Evolutionary conservation across 2,797 vertebrate species (phyloP).

Genomic region (Erpetoichthys calabaricus): DNA sequence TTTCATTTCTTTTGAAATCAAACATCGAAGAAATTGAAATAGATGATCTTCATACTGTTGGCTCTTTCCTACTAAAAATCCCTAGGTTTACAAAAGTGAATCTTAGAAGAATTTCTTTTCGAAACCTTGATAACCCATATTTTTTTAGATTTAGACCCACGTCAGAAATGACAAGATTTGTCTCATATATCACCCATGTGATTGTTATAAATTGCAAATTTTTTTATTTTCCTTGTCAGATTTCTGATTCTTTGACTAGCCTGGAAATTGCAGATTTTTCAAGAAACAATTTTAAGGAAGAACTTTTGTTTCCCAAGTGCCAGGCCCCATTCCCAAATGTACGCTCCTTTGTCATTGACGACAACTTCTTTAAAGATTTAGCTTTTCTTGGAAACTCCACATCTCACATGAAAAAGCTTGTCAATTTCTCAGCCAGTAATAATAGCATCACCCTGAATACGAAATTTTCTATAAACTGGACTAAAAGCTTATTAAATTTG

Average conservation of each 20-base stretch:
- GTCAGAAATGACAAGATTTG: neutral
- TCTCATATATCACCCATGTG: neutral
- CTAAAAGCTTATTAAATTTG: constrained; percentile 1
- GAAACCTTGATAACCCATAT: constrained; percentile 6
- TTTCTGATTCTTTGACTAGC: neutral
- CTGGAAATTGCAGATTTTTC: neutral
- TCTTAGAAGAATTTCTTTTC: constrained; percentile 4
- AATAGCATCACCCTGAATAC: neutral
- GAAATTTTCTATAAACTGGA: neutral
- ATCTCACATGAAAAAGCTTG: constrained; percentile 5
- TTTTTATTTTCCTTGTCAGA: constrained; percentile 6
- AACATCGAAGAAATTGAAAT: constrained; percentile 6
- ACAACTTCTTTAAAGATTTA: constrained; percentile 7
- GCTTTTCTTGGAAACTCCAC: neutral
- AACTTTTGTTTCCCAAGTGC: constrained; percentile 7
- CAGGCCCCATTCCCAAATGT: constrained; percentile 6
- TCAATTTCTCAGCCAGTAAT: neutral
- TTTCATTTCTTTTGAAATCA: neutral
- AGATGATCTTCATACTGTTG: constrained; percentile 2
- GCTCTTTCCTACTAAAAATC: neutral
- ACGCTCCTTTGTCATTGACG: neutral
- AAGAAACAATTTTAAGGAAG: constrained; percentile 4
- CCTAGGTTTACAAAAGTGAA: neutral
- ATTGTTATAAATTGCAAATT: neutral
- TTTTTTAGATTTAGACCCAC: constrained; percentile 9